Conservation (phyloP, 2,888 invertebrate genomes). For the Mechanitis mazaeus region DNA sequence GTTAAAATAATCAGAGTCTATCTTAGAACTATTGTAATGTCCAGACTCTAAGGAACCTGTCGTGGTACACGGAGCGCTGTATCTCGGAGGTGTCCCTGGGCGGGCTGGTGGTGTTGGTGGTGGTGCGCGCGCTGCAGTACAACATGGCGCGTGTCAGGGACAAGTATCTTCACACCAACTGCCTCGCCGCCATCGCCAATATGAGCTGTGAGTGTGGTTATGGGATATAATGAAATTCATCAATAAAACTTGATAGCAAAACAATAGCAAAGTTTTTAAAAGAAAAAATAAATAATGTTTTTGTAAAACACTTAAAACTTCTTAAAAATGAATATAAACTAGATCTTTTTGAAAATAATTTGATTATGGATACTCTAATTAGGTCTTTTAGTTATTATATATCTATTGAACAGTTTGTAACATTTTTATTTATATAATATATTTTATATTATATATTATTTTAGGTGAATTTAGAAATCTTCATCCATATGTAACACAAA, state of each 20-base stretch:
- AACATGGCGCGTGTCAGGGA: conserved; percentile 98
- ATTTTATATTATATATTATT: conserved; percentile 6
- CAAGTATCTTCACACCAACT: conserved; percentile 98
- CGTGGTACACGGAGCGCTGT: conserved; percentile 95
- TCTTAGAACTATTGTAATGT: not conserved
- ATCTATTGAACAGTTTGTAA: too few species aligned
- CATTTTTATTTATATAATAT: not conserved
- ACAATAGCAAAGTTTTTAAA: too few species aligned
- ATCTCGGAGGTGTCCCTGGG: conserved; percentile 96
- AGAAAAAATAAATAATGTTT: too few species aligned
- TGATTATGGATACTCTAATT: too few species aligned
- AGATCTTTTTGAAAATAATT: too few species aligned
- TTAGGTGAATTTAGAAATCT: conserved; percentile 88
- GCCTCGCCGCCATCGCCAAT: conserved; percentile 97
- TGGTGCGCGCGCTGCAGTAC: conserved; percentile 97
- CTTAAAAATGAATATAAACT: too few species aligned
- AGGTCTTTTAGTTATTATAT: too few species aligned
- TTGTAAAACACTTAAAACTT: too few species aligned
- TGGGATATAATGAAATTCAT: too few species aligned
- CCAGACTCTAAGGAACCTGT: conserved; percentile 89
- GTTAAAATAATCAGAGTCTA: too few species aligned
- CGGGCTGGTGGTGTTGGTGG: conserved; percentile 93
- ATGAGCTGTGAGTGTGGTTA: conserved; percentile 86
- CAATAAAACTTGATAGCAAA: too few species aligned
- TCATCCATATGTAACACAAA: conserved; percentile 97